Evolutionary conservation across 2,113 vertebrate species (phyloP).

Genomic region (Mormyrus iriodes): DNA sequence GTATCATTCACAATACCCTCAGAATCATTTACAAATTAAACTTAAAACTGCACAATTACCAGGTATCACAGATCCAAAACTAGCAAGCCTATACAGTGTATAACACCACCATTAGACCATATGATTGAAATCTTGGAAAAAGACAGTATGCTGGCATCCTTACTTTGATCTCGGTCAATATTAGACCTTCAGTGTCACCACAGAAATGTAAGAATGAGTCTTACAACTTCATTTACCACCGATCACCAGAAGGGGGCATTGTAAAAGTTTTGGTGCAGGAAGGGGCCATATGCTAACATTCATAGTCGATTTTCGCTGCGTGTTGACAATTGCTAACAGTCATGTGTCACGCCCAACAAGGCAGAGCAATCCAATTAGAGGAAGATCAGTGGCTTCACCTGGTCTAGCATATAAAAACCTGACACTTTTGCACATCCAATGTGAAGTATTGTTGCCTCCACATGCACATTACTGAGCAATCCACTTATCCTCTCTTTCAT

Average conservation of each 20-base stretch:
- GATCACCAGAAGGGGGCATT: background rate
- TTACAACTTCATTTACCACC: background rate
- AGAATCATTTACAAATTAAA: background rate
- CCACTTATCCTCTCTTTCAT: too few species aligned
- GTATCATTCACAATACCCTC: background rate
- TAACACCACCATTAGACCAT: background rate
- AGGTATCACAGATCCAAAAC: background rate
- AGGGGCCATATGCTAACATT: background rate
- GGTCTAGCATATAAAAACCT: too few species aligned
- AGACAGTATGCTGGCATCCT: background rate
- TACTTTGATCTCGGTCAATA: background rate
- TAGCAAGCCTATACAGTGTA: background rate
- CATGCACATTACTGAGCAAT: too few species aligned
- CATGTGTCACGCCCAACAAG: too few species aligned
- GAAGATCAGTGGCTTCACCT: too few species aligned
- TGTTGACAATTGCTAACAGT: background rate
- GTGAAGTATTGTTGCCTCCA: too few species aligned
- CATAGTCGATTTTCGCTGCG: background rate
- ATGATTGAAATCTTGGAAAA: background rate
- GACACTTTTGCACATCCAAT: too few species aligned
- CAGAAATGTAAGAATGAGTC: background rate
- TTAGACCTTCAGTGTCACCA: background rate
- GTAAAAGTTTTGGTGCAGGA: too few species aligned
- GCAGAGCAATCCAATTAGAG: too few species aligned
- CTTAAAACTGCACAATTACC: background rate